A percentile compares a stretch with the other conserved stretches of the same genome.
Evolutionary conservation across 2,113 vertebrate species (phyloP).

Genomic region (Neopipo cinnamomea): DNA sequence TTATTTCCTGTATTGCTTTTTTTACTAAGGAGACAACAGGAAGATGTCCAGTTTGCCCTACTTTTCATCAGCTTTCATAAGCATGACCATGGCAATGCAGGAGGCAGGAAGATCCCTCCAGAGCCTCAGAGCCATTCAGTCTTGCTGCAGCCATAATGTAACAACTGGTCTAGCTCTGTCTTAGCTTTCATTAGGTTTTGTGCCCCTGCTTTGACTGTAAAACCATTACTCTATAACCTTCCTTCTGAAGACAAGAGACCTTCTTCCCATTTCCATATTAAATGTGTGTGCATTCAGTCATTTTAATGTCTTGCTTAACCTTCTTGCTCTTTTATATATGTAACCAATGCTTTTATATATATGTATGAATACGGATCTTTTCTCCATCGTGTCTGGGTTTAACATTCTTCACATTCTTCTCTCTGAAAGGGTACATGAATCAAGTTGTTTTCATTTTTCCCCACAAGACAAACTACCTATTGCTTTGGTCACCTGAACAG

Average conservation of each 20-base stretch:
- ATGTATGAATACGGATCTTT: neutral
- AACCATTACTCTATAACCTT: neutral
- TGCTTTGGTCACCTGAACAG: neutral
- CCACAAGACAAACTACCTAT: neutral
- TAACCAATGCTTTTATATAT: neutral
- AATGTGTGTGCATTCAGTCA: neutral
- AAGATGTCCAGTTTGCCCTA: neutral
- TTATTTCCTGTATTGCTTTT: neutral
- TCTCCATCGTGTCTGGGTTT: neutral
- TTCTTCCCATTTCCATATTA: neutral
- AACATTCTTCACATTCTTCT: neutral
- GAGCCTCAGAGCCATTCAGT: neutral
- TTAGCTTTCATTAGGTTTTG: neutral
- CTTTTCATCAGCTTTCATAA: neutral
- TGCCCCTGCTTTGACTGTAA: neutral
- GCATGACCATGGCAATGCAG: neutral
- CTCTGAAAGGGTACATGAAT: neutral
- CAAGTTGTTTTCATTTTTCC: neutral
- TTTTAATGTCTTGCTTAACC: neutral
- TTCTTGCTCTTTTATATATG: neutral
- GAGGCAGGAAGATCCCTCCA: neutral
- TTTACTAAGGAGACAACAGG: neutral
- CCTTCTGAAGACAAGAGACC: neutral
- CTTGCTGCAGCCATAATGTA: neutral
- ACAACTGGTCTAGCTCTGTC: neutral